Evolutionary conservation across 2,113 vertebrate genomes (phyloP).

Genomic region (Mola mola): DNA sequence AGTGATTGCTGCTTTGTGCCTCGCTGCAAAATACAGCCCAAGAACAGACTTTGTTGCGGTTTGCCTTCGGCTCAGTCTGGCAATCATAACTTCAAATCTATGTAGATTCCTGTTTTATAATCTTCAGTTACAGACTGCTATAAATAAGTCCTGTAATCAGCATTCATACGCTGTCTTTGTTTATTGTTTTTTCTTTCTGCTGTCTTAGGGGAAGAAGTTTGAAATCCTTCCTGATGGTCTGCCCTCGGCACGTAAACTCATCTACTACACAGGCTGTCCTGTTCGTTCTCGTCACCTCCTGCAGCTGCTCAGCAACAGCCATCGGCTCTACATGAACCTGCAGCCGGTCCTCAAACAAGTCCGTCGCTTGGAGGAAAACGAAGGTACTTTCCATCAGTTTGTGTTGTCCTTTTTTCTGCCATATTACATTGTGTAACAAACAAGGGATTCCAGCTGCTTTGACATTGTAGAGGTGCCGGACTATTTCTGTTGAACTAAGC

Average conservation of each 20-base stretch:
- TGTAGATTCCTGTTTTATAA: constrained; percentile 41
- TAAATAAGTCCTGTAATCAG: too few species aligned
- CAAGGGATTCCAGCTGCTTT: too few species aligned
- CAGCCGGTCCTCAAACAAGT: constrained; percentile 95
- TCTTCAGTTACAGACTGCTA: constrained; percentile 2
- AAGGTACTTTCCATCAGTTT: constrained; percentile 82
- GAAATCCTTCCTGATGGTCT: constrained; percentile 96
- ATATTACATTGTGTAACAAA: not conserved
- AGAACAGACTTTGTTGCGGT: constrained; percentile 12
- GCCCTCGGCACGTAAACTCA: constrained; percentile 95
- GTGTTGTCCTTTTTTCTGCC: too few species aligned
- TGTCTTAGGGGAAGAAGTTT: constrained; percentile 93
- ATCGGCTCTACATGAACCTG: constrained; percentile 98
- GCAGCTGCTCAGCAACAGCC: constrained; percentile 97
- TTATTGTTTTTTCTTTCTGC: not conserved
- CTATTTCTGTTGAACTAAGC: too few species aligned
- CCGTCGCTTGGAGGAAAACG: constrained; percentile 92
- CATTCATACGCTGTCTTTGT: too few species aligned
- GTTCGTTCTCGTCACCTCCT: constrained; percentile 93
- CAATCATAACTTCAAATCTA: too few species aligned
- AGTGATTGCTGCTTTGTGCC: constrained; percentile 17
- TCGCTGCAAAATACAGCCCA: constrained; percentile 2
- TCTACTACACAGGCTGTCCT: constrained; percentile 96
- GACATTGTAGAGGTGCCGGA: too few species aligned
- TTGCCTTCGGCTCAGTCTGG: constrained; percentile 16